These are phyloP conservation scores for Nasonia oneida DNA, from an alignment of 2,888 invertebrate species.

Conservation along the genomic window DNA sequence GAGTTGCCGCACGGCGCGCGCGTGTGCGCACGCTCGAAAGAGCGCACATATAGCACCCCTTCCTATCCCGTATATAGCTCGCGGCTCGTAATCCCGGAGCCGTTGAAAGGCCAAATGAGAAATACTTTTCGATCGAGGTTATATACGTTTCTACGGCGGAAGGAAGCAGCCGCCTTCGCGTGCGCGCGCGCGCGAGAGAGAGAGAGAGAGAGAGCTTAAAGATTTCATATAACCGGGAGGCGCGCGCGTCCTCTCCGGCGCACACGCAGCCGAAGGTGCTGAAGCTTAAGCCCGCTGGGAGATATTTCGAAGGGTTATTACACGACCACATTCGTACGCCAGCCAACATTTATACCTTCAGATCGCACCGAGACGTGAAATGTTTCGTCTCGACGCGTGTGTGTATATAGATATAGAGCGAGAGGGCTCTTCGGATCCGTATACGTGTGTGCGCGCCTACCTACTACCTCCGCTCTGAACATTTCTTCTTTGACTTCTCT, in stretches of 20 bases:
- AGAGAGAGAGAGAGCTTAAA: conserved; percentile 58
- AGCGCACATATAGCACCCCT: background rate
- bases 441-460: background rate
- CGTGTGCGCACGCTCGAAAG: conserved; percentile 1
- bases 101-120: conserved; percentile 76
- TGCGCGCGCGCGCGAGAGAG: no score
- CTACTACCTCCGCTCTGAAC: background rate
- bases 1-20: background rate
- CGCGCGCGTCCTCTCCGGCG: background rate
- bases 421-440: background rate
- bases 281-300: conserved; percentile 64
- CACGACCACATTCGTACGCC: conserved; percentile 33
- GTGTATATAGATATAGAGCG: background rate
- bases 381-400: background rate
- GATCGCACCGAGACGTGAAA: background rate
- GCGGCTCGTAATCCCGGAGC: conserved; percentile 72
- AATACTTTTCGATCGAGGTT: conserved; percentile 76
- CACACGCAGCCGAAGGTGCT: conserved; percentile 51
- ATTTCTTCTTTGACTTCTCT: conserved; percentile 12
- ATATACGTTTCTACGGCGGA: conserved; percentile 24
- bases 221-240: conserved; percentile 71
- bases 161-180: background rate
- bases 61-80: conserved; percentile 16
- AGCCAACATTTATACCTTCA: conserved; percentile 31
- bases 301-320: conserved; percentile 62